Evolutionary conservation across 1,140 invertebrate species (phyloP), one percentile per base, ranked within the genome.

Genomic region (Magallana angulata): DNA sequence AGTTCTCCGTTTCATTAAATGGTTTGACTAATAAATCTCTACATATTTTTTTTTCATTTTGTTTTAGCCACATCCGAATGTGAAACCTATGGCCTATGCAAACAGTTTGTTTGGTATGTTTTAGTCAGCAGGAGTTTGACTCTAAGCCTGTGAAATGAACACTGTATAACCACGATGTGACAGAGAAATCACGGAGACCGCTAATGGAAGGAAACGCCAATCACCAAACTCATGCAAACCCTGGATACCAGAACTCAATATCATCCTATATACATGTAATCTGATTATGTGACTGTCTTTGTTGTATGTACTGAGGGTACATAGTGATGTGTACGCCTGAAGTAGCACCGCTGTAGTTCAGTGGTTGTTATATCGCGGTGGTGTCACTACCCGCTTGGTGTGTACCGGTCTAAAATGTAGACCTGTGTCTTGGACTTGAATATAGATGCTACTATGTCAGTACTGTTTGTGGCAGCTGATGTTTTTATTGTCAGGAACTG

Each of bases 41-140:
- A 48, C 5, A 48, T 0, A 87, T 94, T 76, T 93, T 30, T 30
- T 24, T 97, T 97, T 91, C 95, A 98, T 97, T 97, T 24, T 24
- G 0, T 24, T 24, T 24, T 24, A 24, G 18, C 18, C 98, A 92
- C 98, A 99, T 96, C 98, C 98, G n/a, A 97, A 98, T 94, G 97
- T 99, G 68, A 98, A 97, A 95, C 98, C 98, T 85, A 99, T 99
- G 98, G 97, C 97, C 60, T 99, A 99, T 95, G 98, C 98, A 90
- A 95, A 92, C 84, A 92, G 94, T 30, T 87, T 24, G 94, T 93
- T 95, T 92, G 92, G 92, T 87, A 85, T 94, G 82, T 93, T 94
- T 89, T 87, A 76, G 24, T 30, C 68, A 30, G 9, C 68, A 76
- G 68, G 36, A 24, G 7, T 18, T 14, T 48, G 36, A 48, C 36